Evolutionary conservation across 2,113 vertebrate genomes (phyloP).

Genomic region (Scomber scombrus): DNA sequence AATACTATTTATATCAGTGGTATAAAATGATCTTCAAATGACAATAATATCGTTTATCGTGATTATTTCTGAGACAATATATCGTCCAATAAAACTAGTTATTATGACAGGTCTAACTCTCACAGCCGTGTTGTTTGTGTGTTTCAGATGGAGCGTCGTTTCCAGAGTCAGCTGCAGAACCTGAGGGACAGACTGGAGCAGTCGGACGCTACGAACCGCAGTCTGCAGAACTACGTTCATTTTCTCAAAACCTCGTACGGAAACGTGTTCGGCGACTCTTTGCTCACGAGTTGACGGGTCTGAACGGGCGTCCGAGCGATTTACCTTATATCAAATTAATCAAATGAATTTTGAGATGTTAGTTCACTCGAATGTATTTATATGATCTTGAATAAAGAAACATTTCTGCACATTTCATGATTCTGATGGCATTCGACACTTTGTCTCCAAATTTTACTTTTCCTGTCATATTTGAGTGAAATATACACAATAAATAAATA

Average conservation of each 20-base stretch:
- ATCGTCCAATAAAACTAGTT: too few species aligned
- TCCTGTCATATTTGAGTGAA: too few species aligned
- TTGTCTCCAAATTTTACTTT: background rate
- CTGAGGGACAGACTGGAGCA: conserved; percentile 92
- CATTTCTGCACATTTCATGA: background rate
- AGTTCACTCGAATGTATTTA: conserved; percentile 14
- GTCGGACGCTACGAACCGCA: conserved; percentile 93
- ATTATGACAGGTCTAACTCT: too few species aligned
- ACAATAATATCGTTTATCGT: too few species aligned
- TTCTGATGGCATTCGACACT: background rate
- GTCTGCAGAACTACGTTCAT: conserved; percentile 93
- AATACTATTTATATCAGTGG: too few species aligned
- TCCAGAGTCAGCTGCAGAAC: conserved; percentile 90
- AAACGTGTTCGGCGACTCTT: conserved; percentile 90
- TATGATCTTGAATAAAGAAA: conserved; percentile 5
- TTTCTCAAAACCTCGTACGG: conserved; percentile 94
- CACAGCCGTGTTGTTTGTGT: background rate
- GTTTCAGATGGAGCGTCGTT: conserved; percentile 88
- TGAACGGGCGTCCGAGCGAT: background rate
- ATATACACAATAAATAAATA: too few species aligned
- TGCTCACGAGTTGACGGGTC: conserved; percentile 80
- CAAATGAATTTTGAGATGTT: background rate
- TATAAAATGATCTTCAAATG: too few species aligned
- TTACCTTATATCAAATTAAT: background rate
- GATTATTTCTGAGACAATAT: too few species aligned